Percentiles rank a stretch among this genome's conserved stretches.
These are phyloP conservation scores for Anolis sagrei DNA, from an alignment of 2,113 vertebrate species.

Conservation along the genomic window DNA sequence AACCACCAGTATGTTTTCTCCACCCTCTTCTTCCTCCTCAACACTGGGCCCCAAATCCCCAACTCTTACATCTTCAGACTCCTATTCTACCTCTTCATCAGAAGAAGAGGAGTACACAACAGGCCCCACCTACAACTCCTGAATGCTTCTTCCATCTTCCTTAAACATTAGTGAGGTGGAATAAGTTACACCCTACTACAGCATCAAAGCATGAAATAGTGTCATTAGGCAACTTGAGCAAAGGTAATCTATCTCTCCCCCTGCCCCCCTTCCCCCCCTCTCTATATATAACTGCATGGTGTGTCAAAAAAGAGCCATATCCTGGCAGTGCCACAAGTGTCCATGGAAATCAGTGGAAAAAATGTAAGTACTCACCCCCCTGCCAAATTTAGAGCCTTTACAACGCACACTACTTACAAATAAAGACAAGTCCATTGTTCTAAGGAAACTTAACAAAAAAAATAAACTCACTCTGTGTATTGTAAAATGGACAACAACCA, in stretches of 20 bases:
- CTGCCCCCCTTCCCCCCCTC: too few relatives aligned
- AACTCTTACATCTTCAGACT: too few relatives aligned
- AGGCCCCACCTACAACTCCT: too few relatives aligned
- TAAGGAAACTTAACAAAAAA: slow-evolving; percentile 17
- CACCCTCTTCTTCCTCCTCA: too few relatives aligned
- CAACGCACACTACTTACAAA: background rate
- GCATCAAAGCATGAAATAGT: background rate
- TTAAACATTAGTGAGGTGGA: background rate
- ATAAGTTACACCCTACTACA: too few relatives aligned
- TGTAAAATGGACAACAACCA: slow-evolving; percentile 17
- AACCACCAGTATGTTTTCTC: too few relatives aligned
- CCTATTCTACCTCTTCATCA: too few relatives aligned
- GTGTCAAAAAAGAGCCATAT: background rate
- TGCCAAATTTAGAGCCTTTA: slow-evolving; percentile 6
- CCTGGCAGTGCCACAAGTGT: background rate
- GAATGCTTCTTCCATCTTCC: background rate
- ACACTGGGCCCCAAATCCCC: too few relatives aligned
- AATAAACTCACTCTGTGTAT: slow-evolving; percentile 1
- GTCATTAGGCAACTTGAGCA: background rate
- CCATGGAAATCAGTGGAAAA: background rate
- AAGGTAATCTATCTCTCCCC: too few relatives aligned
- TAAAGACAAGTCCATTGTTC: background rate
- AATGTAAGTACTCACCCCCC: background rate
- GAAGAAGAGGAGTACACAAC: too few relatives aligned
- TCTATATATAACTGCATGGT: too few relatives aligned